Conservation (phyloP, 1,140 invertebrate species). For the Acromyrmex echinatior region DNA sequence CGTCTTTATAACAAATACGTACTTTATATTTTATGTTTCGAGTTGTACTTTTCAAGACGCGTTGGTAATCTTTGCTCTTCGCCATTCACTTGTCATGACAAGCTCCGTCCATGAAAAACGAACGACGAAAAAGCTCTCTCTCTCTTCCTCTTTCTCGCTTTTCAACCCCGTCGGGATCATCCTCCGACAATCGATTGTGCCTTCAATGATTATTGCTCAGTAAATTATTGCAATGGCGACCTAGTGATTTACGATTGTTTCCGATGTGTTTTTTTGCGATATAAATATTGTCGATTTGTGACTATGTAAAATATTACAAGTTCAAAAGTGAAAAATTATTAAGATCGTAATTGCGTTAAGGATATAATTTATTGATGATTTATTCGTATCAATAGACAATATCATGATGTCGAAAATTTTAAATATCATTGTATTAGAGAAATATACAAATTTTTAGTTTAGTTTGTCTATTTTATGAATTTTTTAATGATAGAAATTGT, state of each 20-base stretch:
- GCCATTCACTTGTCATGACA: constrained; percentile 38
- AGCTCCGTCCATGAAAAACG: constrained; percentile 12
- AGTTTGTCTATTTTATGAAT: background rate
- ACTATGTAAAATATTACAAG: background rate
- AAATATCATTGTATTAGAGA: background rate
- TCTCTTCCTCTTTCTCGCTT: constrained; percentile 14
- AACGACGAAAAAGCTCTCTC: constrained; percentile 39
- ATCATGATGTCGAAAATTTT: background rate
- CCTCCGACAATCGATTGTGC: constrained; percentile 15
- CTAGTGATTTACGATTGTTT: constrained; percentile 49
- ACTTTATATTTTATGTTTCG: constrained; percentile 84
- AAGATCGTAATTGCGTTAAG: background rate
- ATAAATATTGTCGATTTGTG: background rate
- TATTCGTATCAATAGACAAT: background rate
- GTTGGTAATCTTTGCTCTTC: constrained; percentile 55
- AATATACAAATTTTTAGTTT: background rate
- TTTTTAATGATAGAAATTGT: background rate
- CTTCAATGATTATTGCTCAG: constrained; percentile 60
- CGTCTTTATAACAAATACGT: constrained; percentile 84
- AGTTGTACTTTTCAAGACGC: constrained; percentile 85
- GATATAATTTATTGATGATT: background rate
- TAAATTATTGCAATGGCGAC: constrained; percentile 60
- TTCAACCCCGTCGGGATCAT: background rate
- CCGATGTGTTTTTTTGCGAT: constrained; percentile 19
- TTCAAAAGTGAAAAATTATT: background rate